Evolutionary conservation across 2,888 invertebrate species (phyloP).

Genomic region (Tetragonisca angustula): DNA sequence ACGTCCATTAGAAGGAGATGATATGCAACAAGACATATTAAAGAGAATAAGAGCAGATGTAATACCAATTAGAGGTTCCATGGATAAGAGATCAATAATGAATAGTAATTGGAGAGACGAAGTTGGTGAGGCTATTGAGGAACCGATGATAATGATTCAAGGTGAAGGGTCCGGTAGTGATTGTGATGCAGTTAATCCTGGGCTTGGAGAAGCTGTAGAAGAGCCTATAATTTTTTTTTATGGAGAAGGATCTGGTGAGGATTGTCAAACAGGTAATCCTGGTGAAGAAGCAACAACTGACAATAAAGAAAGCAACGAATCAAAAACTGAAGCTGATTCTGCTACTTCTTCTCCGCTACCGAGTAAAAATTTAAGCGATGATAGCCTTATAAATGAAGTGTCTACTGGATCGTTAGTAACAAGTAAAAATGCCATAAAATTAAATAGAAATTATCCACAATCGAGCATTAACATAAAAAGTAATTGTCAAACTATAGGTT

Average conservation of each 20-base stretch:
- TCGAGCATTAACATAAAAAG: slow-evolving; percentile 59
- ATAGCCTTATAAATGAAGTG: slow-evolving; percentile 71
- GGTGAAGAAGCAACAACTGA: slow-evolving; percentile 77
- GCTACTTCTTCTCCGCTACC: slow-evolving; percentile 66
- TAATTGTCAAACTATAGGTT: slow-evolving; percentile 62
- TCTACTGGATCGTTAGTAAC: slow-evolving; percentile 71
- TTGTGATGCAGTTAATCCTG: slow-evolving; percentile 85
- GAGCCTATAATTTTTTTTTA: slow-evolving; percentile 89
- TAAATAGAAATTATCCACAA: slow-evolving; percentile 70
- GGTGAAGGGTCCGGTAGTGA: slow-evolving; percentile 90
- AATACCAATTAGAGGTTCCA: slow-evolving; percentile 73
- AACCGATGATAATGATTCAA: slow-evolving; percentile 89
- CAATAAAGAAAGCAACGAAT: slow-evolving; percentile 78
- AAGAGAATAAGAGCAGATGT: slow-evolving; percentile 79
- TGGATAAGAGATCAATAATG: slow-evolving; percentile 73
- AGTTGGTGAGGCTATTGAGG: slow-evolving; percentile 89
- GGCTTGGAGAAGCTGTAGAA: slow-evolving; percentile 89
- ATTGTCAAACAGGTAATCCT: slow-evolving; percentile 91
- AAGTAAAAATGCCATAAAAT: slow-evolving; percentile 69
- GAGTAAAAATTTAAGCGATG: slow-evolving; percentile 67
- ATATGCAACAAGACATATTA: slow-evolving; percentile 73
- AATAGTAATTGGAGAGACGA: slow-evolving; percentile 77
- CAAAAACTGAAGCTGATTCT: slow-evolving; percentile 75
- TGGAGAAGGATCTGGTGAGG: slow-evolving; percentile 90
- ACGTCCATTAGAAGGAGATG: slow-evolving; percentile 74